Conservation (phyloP, 2,797 vertebrate genomes). For the Sus cebifrons region DNA sequence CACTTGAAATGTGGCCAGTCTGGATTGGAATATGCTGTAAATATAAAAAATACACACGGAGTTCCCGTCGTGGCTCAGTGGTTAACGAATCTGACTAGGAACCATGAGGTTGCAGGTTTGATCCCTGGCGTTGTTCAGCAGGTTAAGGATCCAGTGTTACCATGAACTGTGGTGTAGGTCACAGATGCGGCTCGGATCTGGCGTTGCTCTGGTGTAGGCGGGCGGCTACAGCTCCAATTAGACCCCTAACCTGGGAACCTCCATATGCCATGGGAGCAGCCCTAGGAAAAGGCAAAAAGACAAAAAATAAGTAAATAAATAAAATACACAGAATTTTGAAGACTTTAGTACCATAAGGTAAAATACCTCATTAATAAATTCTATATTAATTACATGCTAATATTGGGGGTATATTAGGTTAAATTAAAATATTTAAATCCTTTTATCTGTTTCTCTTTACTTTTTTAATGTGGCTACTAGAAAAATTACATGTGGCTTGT, state of each 20-base stretch:
- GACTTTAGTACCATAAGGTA: constrained; percentile 28
- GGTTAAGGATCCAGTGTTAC: no score
- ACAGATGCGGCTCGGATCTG: no score
- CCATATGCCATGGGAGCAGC: no score
- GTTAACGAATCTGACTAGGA: no score
- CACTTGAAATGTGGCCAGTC: not conserved
- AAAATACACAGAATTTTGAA: not conserved
- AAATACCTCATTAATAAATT: constrained; percentile 22
- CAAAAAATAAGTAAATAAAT: not conserved
- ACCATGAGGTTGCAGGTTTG: no score
- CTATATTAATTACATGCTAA: not conserved
- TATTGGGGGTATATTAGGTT: constrained; percentile 6
- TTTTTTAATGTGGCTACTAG: not conserved
- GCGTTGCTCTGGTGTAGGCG: no score
- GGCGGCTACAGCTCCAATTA: no score
- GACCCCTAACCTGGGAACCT: no score
- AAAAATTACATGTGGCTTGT: constrained; percentile 44
- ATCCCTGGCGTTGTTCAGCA: no score
- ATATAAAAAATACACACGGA: not conserved
- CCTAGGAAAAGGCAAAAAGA: no score
- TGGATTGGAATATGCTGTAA: not conserved
- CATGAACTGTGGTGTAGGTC: no score
- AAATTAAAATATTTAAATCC: constrained; percentile 55
- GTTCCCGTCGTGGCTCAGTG: no score
- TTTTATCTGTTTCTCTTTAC: constrained; percentile 30